Conservation (phyloP, 2,888 invertebrate species). For the Copidosoma aretas region DNA sequence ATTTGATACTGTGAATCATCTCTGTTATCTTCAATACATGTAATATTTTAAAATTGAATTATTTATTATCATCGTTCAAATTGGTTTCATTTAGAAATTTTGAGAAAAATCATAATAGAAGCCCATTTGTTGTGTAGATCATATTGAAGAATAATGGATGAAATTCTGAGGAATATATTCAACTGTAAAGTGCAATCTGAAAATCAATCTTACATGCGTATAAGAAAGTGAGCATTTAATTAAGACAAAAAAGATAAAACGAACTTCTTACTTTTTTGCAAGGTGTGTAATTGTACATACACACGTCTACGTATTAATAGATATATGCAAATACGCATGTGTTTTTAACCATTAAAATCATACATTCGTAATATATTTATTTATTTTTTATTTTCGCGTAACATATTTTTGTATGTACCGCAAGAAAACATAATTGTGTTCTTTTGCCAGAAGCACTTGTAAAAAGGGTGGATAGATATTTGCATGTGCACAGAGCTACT, state of each 20-base stretch:
- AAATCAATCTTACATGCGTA: conserved; percentile 24
- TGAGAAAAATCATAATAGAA: too few species aligned
- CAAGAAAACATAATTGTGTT: conserved; percentile 6
- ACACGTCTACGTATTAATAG: too few species aligned
- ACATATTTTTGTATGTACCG: conserved; percentile 6
- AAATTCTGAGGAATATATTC: conserved; percentile 15
- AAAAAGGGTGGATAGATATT: background rate
- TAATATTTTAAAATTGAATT: too few species aligned
- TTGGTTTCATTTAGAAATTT: too few species aligned
- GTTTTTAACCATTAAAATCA: conserved; percentile 26
- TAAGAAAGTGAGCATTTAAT: conserved; percentile 37
- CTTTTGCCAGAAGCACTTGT: background rate
- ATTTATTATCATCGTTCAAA: too few species aligned
- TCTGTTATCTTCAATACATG: too few species aligned
- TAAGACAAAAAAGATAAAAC: background rate
- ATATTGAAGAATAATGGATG: too few species aligned
- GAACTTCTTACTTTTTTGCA: background rate
- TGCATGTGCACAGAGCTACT: conserved; percentile 30
- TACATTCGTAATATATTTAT: conserved; percentile 14
- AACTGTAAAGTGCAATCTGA: conserved; percentile 31
- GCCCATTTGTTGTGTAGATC: too few species aligned
- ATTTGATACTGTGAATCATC: too few species aligned
- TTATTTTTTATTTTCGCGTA: conserved; percentile 23
- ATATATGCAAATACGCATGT: conserved; percentile 30
- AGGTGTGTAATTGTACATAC: conserved; percentile 14